Conservation (phyloP, 2,888 invertebrate genomes). For the Trissolcus japonicus region DNA sequence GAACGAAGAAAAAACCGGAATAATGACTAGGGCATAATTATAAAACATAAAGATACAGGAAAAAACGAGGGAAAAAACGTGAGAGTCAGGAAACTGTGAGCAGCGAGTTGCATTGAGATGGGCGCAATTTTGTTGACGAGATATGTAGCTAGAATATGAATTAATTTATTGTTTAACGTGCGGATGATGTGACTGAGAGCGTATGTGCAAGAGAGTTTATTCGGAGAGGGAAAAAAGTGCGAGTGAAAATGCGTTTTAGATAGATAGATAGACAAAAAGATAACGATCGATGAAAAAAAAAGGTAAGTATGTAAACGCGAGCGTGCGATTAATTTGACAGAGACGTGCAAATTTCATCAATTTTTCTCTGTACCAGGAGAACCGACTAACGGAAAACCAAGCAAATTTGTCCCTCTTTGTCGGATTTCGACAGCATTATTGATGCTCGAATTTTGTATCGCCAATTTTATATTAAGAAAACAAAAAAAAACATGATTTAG, state of each 20-base stretch:
- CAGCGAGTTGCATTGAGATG: slow-evolving; percentile 23
- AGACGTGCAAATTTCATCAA: slow-evolving; percentile 28
- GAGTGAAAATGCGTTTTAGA: slow-evolving; percentile 17
- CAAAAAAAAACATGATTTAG: slow-evolving; percentile 40
- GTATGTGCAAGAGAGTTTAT: slow-evolving; percentile 31
- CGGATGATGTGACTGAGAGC: slow-evolving; percentile 52
- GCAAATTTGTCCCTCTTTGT: slow-evolving; percentile 40
- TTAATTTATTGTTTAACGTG: slow-evolving; percentile 70
- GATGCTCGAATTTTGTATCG: slow-evolving; percentile 50
- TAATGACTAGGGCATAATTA: slow-evolving; percentile 10
- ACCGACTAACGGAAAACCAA: not conserved
- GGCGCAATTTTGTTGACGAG: slow-evolving; percentile 57
- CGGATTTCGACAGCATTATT: slow-evolving; percentile 45
- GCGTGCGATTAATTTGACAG: slow-evolving; percentile 40
- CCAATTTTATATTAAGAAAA: slow-evolving; percentile 37
- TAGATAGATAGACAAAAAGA: slow-evolving; percentile 42
- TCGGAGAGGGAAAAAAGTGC: slow-evolving; percentile 33
- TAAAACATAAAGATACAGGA: slow-evolving; percentile 5
- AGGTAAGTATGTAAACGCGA: slow-evolving; percentile 28
- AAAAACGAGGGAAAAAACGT: not conserved
- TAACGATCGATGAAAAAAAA: slow-evolving; percentile 20
- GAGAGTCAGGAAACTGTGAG: slow-evolving; percentile 15
- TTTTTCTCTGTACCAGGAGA: not conserved
- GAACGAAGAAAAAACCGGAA: slow-evolving; percentile 1
- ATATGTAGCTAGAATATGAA: slow-evolving; percentile 70